Evolutionary conservation across 2,113 vertebrate species (phyloP).

Genomic region (Felis chaus): DNA sequence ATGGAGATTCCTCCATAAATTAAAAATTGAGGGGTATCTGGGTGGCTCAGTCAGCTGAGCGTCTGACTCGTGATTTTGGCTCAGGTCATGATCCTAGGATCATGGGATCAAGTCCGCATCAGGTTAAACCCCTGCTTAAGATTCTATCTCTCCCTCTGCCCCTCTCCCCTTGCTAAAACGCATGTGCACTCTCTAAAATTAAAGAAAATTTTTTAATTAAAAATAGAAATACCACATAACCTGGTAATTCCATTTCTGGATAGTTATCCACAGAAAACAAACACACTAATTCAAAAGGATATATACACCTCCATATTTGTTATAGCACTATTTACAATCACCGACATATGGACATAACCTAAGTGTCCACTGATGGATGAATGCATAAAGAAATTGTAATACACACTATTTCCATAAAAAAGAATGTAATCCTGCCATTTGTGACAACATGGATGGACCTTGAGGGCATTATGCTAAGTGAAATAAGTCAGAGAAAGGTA

Average conservation of each 20-base stretch:
- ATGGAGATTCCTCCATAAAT: neutral
- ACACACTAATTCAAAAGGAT: neutral
- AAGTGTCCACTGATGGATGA: neutral
- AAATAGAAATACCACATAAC: neutral
- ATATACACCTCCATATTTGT: neutral
- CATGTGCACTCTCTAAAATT: too few species aligned
- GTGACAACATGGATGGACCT: neutral
- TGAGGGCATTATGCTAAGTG: neutral
- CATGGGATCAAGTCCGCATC: too few species aligned
- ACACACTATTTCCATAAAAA: neutral
- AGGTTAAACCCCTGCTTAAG: too few species aligned
- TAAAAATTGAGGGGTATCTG: neutral
- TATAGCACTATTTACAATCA: neutral
- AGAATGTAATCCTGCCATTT: neutral
- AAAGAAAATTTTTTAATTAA: neutral
- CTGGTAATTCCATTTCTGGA: neutral
- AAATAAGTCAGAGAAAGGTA: neutral
- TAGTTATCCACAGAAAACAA: neutral
- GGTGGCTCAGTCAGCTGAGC: too few species aligned
- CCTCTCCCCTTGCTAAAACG: too few species aligned
- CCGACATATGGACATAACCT: neutral
- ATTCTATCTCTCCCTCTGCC: too few species aligned
- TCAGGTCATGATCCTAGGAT: too few species aligned
- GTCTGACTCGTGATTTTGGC: too few species aligned
- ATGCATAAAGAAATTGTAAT: neutral